Conservation (phyloP, 2,113 vertebrate species). For the Epinephelus fuscoguttatus region DNA sequence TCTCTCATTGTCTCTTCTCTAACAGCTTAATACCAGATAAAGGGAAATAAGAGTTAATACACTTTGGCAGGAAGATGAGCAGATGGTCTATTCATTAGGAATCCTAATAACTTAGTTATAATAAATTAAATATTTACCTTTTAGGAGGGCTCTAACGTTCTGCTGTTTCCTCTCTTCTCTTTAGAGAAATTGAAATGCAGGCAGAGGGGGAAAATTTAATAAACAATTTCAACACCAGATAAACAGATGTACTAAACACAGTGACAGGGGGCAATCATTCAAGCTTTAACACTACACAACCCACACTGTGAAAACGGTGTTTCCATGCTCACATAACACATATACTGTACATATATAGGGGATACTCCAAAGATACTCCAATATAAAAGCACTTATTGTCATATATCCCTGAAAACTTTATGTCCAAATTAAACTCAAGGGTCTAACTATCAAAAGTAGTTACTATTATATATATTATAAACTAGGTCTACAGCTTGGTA, state of each 20-base stretch:
- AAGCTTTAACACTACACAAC: background rate
- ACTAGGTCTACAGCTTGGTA: no score
- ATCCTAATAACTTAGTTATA: background rate
- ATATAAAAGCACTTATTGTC: background rate
- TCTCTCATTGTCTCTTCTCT: background rate
- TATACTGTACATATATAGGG: no score
- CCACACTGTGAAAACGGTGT: background rate
- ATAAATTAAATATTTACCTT: background rate
- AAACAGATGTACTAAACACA: background rate
- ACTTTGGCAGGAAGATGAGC: background rate
- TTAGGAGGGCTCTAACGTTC: background rate
- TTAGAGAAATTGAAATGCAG: background rate
- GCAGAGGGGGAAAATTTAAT: background rate
- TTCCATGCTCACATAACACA: no score
- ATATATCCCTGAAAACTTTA: background rate
- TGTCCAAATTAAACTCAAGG: no score
- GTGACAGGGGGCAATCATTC: background rate
- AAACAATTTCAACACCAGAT: background rate
- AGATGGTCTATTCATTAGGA: background rate
- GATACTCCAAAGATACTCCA: no score
- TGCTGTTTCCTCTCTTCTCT: background rate
- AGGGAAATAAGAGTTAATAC: background rate
- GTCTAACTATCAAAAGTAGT: no score
- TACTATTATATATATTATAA: no score
- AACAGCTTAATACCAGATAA: background rate